A percentile compares a stretch with the other conserved stretches of the same genome.
Evolutionary conservation across 2,113 vertebrate species (phyloP).

Genomic region (Cariama cristata): DNA sequence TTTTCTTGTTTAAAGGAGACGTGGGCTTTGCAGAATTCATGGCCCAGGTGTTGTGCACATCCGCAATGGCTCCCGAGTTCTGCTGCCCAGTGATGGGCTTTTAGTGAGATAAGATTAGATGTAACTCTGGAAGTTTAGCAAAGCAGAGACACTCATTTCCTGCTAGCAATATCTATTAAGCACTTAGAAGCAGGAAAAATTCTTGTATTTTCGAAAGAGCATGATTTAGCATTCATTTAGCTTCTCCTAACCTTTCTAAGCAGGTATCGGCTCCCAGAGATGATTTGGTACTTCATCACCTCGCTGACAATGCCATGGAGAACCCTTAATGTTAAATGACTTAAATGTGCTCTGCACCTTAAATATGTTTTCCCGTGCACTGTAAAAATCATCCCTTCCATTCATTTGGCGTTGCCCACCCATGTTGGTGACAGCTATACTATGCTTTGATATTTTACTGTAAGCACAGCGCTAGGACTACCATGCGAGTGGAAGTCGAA

Average conservation of each 20-base stretch:
- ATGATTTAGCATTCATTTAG: background rate
- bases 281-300: background rate
- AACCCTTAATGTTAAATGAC: background rate
- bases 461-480: background rate
- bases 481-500: background rate
- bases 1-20: background rate
- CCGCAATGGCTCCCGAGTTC: background rate
- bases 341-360: background rate
- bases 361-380: background rate
- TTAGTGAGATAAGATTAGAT: background rate
- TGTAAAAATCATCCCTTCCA: background rate
- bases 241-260: slow-evolving; percentile 26
- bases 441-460: background rate
- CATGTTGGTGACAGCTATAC: background rate
- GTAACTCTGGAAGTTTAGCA: background rate
- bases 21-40: background rate
- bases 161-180: background rate
- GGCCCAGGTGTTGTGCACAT: background rate
- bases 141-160: background rate
- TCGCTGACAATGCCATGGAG: background rate
- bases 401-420: accelerated
- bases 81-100: background rate
- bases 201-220: background rate
- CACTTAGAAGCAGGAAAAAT: background rate
- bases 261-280: background rate